Conservation (phyloP, 1,140 invertebrate species). For the Sminthurides bifidus region DNA sequence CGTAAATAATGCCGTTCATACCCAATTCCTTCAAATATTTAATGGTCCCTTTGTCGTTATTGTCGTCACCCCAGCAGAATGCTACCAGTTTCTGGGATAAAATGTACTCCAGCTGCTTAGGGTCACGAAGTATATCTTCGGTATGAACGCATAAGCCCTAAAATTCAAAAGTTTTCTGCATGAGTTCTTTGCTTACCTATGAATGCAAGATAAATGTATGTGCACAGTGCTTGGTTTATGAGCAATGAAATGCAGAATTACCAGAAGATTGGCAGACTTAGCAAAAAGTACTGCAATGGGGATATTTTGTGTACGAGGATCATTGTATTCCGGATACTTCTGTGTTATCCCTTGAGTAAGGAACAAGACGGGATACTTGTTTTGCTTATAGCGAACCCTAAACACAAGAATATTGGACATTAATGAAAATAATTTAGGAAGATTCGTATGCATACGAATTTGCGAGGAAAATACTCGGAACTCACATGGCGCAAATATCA, state of each 20-base stretch:
- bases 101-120: slow-evolving; percentile 60
- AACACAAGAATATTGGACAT: slow-evolving; percentile 21
- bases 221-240: no score
- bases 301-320: slow-evolving; percentile 67
- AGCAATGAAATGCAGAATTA: no score
- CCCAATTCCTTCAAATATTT: slow-evolving; percentile 72
- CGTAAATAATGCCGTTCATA: slow-evolving; percentile 85
- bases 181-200: no score
- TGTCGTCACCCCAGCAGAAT: slow-evolving; percentile 94
- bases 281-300: slow-evolving; percentile 71
- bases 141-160: slow-evolving; percentile 80
- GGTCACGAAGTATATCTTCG: slow-evolving; percentile 75
- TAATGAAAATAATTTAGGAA: neutral
- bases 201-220: no score
- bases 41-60: slow-evolving; percentile 77
- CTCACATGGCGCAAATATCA: slow-evolving; percentile 78
- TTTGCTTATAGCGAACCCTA: slow-evolving; percentile 76
- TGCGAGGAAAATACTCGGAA: neutral
- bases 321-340: slow-evolving; percentile 68
- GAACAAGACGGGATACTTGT: slow-evolving; percentile 88
- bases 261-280: slow-evolving; percentile 58
- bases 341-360: slow-evolving; percentile 71
- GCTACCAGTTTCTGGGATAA: slow-evolving; percentile 66
- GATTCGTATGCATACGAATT: neutral
- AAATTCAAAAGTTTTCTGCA: no score